These are phyloP conservation scores for Plagodis dolabraria DNA, from an alignment of 2,888 invertebrate species.

Conservation along the genomic window DNA sequence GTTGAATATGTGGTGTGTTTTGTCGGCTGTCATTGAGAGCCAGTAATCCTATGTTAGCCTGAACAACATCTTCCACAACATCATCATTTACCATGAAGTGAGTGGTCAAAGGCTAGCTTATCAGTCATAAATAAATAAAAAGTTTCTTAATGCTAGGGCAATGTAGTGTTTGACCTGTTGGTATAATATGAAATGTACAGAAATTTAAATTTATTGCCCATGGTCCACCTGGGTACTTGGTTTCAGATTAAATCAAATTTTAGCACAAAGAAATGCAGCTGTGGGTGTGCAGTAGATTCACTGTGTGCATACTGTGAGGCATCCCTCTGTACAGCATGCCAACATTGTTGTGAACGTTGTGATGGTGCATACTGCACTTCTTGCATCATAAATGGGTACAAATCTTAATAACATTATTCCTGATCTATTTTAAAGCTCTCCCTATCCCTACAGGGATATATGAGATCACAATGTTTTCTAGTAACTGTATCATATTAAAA, in stretches of 20 bases:
- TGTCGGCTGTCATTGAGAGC: no score
- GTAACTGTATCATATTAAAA: no score
- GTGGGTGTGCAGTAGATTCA: constrained; percentile 45
- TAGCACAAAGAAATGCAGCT: constrained; percentile 44
- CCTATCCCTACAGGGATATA: no score
- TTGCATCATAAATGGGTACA: constrained; percentile 65
- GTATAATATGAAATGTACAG: background rate
- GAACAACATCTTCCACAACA: no score
- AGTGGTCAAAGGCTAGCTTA: no score
- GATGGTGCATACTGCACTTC: constrained; percentile 52
- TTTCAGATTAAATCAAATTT: constrained; percentile 39
- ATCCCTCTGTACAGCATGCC: constrained; percentile 56
- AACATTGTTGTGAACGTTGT: constrained; percentile 55
- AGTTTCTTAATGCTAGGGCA: no score
- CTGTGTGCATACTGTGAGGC: constrained; percentile 68
- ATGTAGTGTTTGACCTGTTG: no score
- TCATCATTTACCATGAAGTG: no score
- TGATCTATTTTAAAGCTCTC: background rate
- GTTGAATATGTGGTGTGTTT: no score
- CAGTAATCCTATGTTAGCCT: no score
- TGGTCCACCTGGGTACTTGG: background rate
- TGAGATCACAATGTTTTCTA: no score
- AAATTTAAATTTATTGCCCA: background rate
- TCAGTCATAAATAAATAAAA: no score
- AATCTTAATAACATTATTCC: constrained; percentile 26